Conservation (phyloP, 1,140 invertebrate species). For the Daktulosphaira vitifoliae region DNA sequence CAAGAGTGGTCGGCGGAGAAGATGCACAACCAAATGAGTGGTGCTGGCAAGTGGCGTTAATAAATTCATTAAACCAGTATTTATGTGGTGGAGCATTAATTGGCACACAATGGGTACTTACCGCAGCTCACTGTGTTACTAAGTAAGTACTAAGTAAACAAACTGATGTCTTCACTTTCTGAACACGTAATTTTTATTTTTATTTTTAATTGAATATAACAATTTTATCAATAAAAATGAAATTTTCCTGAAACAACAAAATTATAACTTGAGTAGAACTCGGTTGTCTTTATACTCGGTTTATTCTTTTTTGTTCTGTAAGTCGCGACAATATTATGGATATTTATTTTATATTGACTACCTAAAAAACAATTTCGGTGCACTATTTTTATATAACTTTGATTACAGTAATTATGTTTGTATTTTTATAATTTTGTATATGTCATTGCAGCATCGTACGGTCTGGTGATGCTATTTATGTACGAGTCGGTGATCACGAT, state of each 20-base stretch:
- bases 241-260: too few relatives aligned
- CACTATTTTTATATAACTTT: too few relatives aligned
- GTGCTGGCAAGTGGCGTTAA: constrained; percentile 92
- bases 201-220: not conserved
- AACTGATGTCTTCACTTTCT: not conserved
- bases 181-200: not conserved
- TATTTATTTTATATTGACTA: too few relatives aligned
- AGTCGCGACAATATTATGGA: too few relatives aligned
- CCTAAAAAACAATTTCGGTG: too few relatives aligned
- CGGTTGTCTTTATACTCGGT: too few relatives aligned
- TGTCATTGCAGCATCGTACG: constrained; percentile 83
- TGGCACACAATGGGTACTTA: constrained; percentile 88
- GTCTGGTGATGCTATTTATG: constrained; percentile 81
- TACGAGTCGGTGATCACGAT: constrained; percentile 88
- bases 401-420: too few relatives aligned
- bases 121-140: constrained; percentile 90
- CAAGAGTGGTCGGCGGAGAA: constrained; percentile 79
- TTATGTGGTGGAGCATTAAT: constrained; percentile 92
- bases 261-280: too few relatives aligned
- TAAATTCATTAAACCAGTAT: constrained; percentile 88
- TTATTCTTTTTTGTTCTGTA: too few relatives aligned
- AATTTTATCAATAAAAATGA: too few relatives aligned
- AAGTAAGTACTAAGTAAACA: constrained; percentile 61
- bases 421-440: too few relatives aligned
- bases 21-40: constrained; percentile 83